Conservation (phyloP, 2,797 vertebrate species). For the Lophura swinhoii region DNA sequence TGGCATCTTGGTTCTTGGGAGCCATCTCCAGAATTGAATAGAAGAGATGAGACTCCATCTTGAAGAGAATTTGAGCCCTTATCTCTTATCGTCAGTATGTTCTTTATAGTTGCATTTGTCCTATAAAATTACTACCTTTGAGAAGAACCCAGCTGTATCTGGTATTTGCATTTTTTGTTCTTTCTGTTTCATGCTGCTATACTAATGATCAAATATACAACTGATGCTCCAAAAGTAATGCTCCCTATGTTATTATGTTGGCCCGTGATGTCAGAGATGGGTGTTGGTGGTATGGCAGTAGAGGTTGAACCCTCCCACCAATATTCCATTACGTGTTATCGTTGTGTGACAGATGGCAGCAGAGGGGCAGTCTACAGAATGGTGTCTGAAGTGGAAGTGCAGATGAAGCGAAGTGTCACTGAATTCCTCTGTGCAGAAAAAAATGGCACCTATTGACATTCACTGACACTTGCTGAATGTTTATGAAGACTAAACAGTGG, state of each 20-base stretch:
- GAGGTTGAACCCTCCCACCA: background rate
- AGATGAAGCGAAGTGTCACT: background rate
- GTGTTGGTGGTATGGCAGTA: background rate
- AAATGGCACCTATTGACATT: background rate
- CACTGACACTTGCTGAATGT: background rate
- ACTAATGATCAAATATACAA: background rate
- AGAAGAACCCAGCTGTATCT: background rate
- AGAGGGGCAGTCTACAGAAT: background rate
- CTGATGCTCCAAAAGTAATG: background rate
- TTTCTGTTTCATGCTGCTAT: background rate
- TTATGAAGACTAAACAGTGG: background rate
- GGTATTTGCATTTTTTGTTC: background rate
- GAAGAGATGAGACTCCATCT: background rate
- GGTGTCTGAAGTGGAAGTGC: background rate
- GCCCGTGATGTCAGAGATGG: background rate
- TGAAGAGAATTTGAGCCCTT: background rate
- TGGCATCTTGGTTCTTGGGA: background rate
- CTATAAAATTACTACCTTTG: background rate
- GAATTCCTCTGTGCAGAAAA: background rate
- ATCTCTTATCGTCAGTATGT: background rate
- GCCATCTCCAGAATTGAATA: background rate
- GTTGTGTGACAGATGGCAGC: background rate
- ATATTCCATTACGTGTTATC: background rate
- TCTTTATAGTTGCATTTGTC: background rate
- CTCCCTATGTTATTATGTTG: background rate